Percentiles rank a stretch among this genome's conserved stretches.
phyloP scores from a whole-genome alignment of 2,797 vertebrate species.

The Muscicapa striata region DNA sequence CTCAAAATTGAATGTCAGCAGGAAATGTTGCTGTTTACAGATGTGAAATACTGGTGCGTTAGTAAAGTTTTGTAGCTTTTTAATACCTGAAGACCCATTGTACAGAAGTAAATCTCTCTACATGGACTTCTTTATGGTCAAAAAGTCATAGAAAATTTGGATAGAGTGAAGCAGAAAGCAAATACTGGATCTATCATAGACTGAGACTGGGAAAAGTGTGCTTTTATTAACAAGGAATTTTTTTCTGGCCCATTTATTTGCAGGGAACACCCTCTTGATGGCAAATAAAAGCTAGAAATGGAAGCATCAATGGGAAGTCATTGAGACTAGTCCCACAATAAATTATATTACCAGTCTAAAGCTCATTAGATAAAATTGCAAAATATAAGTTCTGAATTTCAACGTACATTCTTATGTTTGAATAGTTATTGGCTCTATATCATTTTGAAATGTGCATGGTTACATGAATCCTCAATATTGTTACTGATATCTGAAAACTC shows the following conservation, averaged over 20 bases:
- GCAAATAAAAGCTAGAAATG: background rate
- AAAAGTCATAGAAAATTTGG: background rate
- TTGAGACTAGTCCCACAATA: background rate
- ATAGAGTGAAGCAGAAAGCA: background rate
- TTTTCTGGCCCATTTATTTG: background rate
- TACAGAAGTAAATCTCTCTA: background rate
- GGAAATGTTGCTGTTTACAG: background rate
- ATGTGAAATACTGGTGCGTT: background rate
- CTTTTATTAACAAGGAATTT: background rate
- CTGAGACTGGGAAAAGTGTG: background rate
- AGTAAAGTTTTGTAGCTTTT: background rate
- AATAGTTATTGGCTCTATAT: background rate
- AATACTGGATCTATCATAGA: background rate
- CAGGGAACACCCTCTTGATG: background rate
- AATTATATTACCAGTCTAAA: background rate
- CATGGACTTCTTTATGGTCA: background rate
- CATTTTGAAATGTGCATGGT: accelerated
- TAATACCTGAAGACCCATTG: background rate
- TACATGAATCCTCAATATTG: background rate
- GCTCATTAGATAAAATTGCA: background rate
- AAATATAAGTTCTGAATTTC: background rate
- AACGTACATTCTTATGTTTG: background rate
- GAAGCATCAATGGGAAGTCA: background rate
- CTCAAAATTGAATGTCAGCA: background rate
- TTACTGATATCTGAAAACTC: background rate